These are phyloP conservation scores for Orientallactaga bullata DNA, from an alignment of 2,113 vertebrate genomes.

Conservation along the genomic window DNA sequence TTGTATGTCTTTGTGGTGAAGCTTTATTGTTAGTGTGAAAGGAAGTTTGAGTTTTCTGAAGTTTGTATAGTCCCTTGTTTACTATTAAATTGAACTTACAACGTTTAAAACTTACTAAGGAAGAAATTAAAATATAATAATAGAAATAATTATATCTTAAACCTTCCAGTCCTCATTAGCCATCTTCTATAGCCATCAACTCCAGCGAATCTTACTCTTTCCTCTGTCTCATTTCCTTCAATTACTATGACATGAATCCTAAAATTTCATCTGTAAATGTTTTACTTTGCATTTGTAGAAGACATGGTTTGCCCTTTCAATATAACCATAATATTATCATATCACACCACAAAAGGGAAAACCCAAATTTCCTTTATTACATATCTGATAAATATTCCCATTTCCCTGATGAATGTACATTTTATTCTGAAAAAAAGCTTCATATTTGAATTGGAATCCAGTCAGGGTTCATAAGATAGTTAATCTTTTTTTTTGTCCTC, in stretches of 20 bases:
- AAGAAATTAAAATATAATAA: background rate
- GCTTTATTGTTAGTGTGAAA: conserved; percentile 6
- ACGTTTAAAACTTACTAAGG: conserved; percentile 32
- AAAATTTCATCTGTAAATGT: conserved; percentile 21
- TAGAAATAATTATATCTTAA: conserved; percentile 13
- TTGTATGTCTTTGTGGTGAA: background rate
- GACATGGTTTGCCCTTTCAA: background rate
- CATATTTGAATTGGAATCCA: conserved; percentile 42
- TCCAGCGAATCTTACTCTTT: background rate
- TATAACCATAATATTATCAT: background rate
- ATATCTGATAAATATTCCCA: conserved; percentile 2
- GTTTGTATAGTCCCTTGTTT: conserved; percentile 7
- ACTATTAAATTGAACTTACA: conserved; percentile 5
- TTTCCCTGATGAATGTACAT: background rate
- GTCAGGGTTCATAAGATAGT: conserved; percentile 14
- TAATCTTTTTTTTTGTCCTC: background rate
- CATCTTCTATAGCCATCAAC: background rate
- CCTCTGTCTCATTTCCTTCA: background rate
- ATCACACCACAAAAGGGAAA: background rate
- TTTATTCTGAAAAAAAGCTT: conserved; percentile 39
- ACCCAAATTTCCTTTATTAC: background rate
- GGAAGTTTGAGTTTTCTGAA: background rate
- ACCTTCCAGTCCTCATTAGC: background rate
- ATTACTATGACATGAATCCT: conserved; percentile 13
- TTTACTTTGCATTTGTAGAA: conserved; percentile 47